Conservation (phyloP, 2,888 invertebrate genomes). For the Drosophila kambysellisi region DNA sequence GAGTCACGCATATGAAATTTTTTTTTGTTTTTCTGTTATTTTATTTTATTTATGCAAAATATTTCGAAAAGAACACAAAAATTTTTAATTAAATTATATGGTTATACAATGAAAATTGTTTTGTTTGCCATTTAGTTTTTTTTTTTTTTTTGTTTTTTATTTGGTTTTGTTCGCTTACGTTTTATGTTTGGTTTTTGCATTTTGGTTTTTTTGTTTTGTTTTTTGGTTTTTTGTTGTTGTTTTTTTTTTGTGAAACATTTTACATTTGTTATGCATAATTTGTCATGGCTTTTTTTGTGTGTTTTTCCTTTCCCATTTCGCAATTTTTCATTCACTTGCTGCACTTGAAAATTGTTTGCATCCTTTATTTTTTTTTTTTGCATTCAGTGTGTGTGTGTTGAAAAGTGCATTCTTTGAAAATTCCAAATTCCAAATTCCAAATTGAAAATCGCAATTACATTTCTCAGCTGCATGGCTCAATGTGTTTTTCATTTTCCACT, state of each 20-base stretch:
- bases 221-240: constrained; percentile 18
- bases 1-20: constrained; percentile 4
- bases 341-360: constrained; percentile 12
- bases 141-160: constrained; percentile 39
- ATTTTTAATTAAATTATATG: constrained; percentile 75
- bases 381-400: constrained; percentile 3
- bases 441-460: constrained; percentile 33
- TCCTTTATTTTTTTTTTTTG: not conserved
- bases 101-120: constrained; percentile 80
- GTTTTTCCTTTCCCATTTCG: constrained; percentile 21
- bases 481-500: constrained; percentile 48
- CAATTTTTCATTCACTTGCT: constrained; percentile 1
- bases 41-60: constrained; percentile 84
- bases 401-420: constrained; percentile 13
- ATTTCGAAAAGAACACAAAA: constrained; percentile 83
- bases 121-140: constrained; percentile 56
- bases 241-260: constrained; percentile 78
- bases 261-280: constrained; percentile 68
- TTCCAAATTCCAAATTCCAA: constrained; percentile 10
- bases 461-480: constrained; percentile 45
- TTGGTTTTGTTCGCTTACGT: constrained; percentile 61
- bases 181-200: constrained; percentile 67
- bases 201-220: constrained; percentile 42
- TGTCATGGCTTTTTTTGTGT: constrained; percentile 30
- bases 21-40: constrained; percentile 75